These are phyloP conservation scores for Porites cylindrica DNA, from an alignment of 92 coral and sea anemone genomes.

Conservation along the genomic window DNA sequence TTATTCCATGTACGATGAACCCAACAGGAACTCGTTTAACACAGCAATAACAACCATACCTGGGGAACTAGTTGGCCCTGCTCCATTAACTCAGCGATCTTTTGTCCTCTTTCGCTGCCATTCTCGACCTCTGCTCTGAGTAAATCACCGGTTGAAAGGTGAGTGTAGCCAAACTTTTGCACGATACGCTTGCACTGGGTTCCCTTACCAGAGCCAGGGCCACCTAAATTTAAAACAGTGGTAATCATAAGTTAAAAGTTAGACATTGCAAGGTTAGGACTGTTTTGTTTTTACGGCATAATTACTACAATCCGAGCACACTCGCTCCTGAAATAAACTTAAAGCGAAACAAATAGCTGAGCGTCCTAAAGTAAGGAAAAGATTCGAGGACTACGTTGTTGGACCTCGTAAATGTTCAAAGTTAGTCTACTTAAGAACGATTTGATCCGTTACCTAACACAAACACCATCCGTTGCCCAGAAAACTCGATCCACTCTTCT, in stretches of 20 bases:
- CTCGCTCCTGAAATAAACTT: neutral
- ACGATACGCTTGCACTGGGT: slow-evolving; percentile 88
- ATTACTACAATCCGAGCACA: neutral
- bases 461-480: slow-evolving; percentile 93
- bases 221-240: slow-evolving; percentile 64
- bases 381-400: too few species aligned
- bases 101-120: slow-evolving; percentile 82
- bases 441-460: slow-evolving; percentile 73
- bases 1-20: neutral
- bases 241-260: neutral
- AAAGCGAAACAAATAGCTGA: too few species aligned
- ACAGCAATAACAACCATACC: slow-evolving; percentile 35
- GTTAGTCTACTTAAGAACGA: too few species aligned
- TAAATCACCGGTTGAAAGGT: slow-evolving; percentile 88
- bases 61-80: slow-evolving; percentile 87
- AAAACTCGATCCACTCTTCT: slow-evolving; percentile 79
- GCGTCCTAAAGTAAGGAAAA: too few species aligned
- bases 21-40: too few species aligned
- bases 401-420: too few species aligned
- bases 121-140: slow-evolving; percentile 82
- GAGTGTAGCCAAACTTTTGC: slow-evolving; percentile 88
- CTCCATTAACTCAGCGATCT: slow-evolving; percentile 77
- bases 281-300: neutral
- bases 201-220: slow-evolving; percentile 97
- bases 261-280: neutral